Conservation (phyloP, 2,888 invertebrate genomes). For the Hipparchia sbordonii region DNA sequence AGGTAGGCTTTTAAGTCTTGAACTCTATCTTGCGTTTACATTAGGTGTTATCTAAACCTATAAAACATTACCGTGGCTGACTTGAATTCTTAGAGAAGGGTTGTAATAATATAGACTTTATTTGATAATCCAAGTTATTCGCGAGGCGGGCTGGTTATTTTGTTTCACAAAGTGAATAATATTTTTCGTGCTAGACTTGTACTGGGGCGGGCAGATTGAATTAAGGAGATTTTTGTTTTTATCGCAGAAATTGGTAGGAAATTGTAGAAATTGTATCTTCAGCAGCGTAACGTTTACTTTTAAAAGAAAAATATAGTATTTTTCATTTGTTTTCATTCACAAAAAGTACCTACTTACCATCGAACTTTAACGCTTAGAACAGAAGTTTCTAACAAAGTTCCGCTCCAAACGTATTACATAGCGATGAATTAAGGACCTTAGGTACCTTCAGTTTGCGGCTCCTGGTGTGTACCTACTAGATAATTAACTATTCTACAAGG, state of each 20-base stretch:
- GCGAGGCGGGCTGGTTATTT: constrained; percentile 26
- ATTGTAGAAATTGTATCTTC: constrained; percentile 5
- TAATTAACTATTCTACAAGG: background rate
- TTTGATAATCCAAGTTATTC: constrained; percentile 21
- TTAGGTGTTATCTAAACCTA: background rate
- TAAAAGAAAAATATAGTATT: background rate
- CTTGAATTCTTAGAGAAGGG: constrained; percentile 5
- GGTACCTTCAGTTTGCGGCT: background rate
- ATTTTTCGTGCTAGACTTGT: constrained; percentile 26
- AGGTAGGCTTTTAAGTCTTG: too few relatives aligned
- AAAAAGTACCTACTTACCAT: too few relatives aligned
- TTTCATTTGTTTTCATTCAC: background rate
- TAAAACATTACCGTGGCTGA: background rate
- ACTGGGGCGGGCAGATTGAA: constrained; percentile 33
- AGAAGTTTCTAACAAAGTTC: too few relatives aligned
- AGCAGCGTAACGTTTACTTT: background rate
- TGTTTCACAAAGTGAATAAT: constrained; percentile 28
- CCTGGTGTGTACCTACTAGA: background rate
- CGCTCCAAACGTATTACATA: background rate
- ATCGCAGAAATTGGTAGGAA: constrained; percentile 5
- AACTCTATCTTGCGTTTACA: too few relatives aligned
- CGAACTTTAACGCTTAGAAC: too few relatives aligned
- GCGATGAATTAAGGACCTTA: background rate
- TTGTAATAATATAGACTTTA: constrained; percentile 6
- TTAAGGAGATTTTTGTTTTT: constrained; percentile 22